Conservation (phyloP, 2,113 vertebrate species). For the Chloroceryle aenea region DNA sequence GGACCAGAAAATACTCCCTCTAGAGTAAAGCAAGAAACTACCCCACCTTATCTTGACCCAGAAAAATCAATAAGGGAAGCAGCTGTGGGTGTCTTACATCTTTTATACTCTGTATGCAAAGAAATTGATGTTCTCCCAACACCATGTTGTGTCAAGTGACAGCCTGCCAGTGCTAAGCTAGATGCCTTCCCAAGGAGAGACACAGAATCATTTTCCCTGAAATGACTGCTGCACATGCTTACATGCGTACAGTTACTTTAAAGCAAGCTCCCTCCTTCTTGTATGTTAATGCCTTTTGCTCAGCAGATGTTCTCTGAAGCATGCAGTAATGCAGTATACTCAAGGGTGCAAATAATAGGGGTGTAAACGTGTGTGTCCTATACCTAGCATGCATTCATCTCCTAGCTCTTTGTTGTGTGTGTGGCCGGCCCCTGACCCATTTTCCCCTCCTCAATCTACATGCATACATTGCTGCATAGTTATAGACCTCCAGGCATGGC, state of each 20-base stretch:
- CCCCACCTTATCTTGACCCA: fast-evolving
- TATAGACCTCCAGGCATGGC: background rate
- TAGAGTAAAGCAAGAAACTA: background rate
- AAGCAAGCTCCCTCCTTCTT: background rate
- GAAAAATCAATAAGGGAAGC: background rate
- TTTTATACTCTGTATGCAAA: background rate
- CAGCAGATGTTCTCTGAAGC: slow-evolving; percentile 7
- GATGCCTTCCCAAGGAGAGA: background rate
- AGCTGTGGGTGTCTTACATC: background rate
- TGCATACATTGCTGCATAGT: fast-evolving
- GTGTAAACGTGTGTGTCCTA: background rate
- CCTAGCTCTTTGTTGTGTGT: fast-evolving
- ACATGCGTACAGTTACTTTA: background rate
- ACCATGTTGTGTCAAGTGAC: background rate
- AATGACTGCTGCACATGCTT: fast-evolving
- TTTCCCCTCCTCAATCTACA: background rate
- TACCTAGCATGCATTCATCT: background rate
- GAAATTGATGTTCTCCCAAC: background rate
- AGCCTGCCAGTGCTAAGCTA: background rate
- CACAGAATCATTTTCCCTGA: background rate
- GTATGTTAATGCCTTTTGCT: slow-evolving; percentile 6
- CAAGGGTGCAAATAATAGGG: background rate
- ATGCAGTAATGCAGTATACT: background rate
- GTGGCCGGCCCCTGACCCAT: background rate
- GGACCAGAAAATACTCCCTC: background rate